These are phyloP conservation scores for Scaptomyza pallida DNA, from an alignment of 1,140 invertebrate genomes.

Conservation along the genomic window DNA sequence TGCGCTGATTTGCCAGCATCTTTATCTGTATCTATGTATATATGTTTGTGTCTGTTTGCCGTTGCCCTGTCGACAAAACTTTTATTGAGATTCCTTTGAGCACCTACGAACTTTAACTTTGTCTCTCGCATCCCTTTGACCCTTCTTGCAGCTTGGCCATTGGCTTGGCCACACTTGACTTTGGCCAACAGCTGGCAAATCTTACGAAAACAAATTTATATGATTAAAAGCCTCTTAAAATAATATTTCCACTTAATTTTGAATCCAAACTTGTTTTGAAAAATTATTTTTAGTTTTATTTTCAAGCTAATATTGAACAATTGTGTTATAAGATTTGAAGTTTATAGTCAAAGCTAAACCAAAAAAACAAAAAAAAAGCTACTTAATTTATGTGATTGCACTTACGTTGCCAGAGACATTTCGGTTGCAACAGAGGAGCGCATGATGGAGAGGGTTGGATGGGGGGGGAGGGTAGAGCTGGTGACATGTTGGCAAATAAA, in stretches of 20 bases:
- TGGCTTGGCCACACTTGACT: background rate
- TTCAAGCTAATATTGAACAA: background rate
- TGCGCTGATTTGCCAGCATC: slow-evolving; percentile 60
- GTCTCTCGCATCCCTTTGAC: background rate
- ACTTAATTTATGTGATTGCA: slow-evolving; percentile 1
- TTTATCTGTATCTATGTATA: slow-evolving; percentile 12
- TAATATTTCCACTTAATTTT: too few relatives aligned
- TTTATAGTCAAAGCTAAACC: slow-evolving; percentile 1
- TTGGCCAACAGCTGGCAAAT: slow-evolving; percentile 10
- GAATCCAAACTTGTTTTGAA: background rate
- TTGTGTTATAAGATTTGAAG: background rate
- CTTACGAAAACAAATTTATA: too few relatives aligned
- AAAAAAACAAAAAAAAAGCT: too few relatives aligned
- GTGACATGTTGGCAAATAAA: slow-evolving; percentile 34
- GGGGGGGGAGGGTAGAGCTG: background rate
- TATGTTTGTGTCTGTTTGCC: slow-evolving; percentile 15
- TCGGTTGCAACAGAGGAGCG: slow-evolving; percentile 18
- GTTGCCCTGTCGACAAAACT: slow-evolving; percentile 48
- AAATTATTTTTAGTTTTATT: background rate
- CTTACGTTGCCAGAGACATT: background rate
- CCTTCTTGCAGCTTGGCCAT: background rate
- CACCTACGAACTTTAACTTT: slow-evolving; percentile 22
- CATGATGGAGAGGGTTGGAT: background rate
- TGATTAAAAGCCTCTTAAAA: too few relatives aligned
- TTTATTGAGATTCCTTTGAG: slow-evolving; percentile 71